Evolutionary conservation across 2,113 vertebrate species (phyloP).

Genomic region (Candoia aspera): DNA sequence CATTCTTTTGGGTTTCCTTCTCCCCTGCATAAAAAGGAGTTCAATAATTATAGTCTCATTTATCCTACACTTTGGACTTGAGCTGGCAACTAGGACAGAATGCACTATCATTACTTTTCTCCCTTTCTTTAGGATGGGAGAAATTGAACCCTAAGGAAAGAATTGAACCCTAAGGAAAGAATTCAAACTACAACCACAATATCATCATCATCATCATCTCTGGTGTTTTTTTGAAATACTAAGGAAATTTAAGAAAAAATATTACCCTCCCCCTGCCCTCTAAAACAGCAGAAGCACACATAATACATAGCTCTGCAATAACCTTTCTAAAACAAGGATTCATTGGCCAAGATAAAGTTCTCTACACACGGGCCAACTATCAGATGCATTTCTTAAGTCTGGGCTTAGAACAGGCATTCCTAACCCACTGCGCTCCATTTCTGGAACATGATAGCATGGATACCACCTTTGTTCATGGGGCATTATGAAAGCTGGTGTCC

Average conservation of each 20-base stretch:
- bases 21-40: neutral
- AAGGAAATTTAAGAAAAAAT: neutral
- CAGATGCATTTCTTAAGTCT: neutral
- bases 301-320: neutral
- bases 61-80: neutral
- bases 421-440: neutral
- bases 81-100: neutral
- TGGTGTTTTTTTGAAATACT: neutral
- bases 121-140: neutral
- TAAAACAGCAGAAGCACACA: neutral
- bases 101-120: neutral
- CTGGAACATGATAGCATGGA: neutral
- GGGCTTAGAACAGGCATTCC: neutral
- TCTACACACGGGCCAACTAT: neutral
- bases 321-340: neutral
- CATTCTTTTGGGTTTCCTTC: too few species aligned
- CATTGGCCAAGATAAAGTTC: neutral
- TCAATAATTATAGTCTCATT: neutral
- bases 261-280: neutral
- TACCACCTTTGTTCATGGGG: neutral
- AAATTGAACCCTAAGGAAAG: neutral
- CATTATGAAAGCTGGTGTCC: neutral
- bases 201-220: neutral
- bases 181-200: neutral
- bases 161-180: neutral